Conservation (phyloP, 2,888 invertebrate species). For the Nycteola revayana region DNA sequence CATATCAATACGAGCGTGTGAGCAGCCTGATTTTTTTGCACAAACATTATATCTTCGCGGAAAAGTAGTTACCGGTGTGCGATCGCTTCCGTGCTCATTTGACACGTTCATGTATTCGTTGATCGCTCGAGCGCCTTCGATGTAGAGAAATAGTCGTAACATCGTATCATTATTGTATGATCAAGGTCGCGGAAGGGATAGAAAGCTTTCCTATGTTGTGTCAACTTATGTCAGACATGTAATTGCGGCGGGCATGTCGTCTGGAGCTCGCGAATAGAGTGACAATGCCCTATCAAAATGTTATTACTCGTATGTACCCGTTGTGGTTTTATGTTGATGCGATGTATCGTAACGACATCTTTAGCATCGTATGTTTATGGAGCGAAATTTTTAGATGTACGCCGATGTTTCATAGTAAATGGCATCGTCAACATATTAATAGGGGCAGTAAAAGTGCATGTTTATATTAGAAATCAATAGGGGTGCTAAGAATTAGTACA, state of each 20-base stretch:
- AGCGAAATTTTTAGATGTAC: conserved; percentile 20
- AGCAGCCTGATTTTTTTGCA: conserved; percentile 47
- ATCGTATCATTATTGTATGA: conserved; percentile 64
- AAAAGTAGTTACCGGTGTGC: conserved; percentile 78
- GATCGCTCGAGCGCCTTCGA: conserved; percentile 35
- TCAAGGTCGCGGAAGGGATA: conserved; percentile 47
- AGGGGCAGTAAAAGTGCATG: conserved; percentile 25
- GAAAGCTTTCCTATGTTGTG: conserved; percentile 15
- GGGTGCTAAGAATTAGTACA: too few relatives aligned
- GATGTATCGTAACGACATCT: conserved; percentile 28
- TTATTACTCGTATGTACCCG: conserved; percentile 25
- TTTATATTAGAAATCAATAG: conserved; percentile 27
- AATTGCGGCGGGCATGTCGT: conserved; percentile 24
- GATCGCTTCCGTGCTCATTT: conserved; percentile 70
- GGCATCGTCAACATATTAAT: conserved; percentile 32
- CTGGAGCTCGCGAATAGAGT: conserved; percentile 28
- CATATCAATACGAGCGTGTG: conserved; percentile 29
- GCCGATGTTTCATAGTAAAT: conserved; percentile 13
- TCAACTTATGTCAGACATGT: conserved; percentile 24
- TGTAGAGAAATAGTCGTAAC: conserved; percentile 45
- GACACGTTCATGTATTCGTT: conserved; percentile 41
- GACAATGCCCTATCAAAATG: conserved; percentile 37
- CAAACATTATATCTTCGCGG: conserved; percentile 66
- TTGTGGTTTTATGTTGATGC: conserved; percentile 36
- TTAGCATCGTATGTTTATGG: conserved; percentile 21